phyloP scores from a whole-genome alignment of 92 coral and sea anemone species.

The Muricea muricata region DNA sequence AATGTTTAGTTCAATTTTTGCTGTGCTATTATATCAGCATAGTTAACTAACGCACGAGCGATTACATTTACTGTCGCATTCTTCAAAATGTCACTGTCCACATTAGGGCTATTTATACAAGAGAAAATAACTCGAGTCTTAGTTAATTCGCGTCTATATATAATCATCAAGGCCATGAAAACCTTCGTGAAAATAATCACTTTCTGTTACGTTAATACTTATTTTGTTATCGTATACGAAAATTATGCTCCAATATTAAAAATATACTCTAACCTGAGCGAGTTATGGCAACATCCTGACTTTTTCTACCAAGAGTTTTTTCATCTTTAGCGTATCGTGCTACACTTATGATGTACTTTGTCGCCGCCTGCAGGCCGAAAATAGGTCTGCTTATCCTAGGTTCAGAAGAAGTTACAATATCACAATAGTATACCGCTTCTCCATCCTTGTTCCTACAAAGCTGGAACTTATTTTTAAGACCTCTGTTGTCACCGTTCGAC shows the following conservation, averaged over 20 bases:
- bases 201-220: too few species aligned
- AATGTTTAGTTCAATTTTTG: background rate
- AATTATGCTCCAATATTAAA: too few species aligned
- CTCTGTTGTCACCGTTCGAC: background rate
- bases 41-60: too few species aligned
- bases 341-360: background rate
- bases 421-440: background rate
- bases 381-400: background rate
- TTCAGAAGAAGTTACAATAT: background rate
- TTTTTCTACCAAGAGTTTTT: background rate
- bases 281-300: background rate
- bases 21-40: background rate
- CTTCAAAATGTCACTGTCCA: too few species aligned
- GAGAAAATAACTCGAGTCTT: too few species aligned
- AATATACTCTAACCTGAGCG: constrained; percentile 1
- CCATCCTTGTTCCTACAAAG: background rate
- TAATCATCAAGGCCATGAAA: too few species aligned
- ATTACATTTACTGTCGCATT: too few species aligned
- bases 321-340: background rate
- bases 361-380: background rate
- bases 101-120: too few species aligned
- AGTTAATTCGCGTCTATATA: background rate
- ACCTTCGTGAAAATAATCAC: too few species aligned
- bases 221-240: too few species aligned
- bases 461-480: background rate